Evolutionary conservation across 1,140 invertebrate species (phyloP).

Genomic region (Drosophila tristis): DNA sequence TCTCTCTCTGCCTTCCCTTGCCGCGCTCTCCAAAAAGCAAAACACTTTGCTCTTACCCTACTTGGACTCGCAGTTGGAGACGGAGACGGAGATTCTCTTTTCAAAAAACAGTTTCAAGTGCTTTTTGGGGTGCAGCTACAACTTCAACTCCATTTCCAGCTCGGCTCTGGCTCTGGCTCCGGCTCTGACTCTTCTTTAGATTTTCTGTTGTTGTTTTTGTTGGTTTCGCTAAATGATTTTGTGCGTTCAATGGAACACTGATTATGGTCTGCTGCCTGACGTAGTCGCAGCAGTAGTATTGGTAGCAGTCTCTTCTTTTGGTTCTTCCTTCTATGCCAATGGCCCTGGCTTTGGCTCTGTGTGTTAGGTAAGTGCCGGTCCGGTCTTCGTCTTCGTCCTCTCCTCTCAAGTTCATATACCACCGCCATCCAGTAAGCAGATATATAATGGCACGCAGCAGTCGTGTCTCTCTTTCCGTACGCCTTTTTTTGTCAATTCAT

Average conservation of each 20-base stretch:
- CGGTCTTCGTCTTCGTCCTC: constrained; percentile 13
- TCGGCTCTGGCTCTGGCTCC: constrained; percentile 5
- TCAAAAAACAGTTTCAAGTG: constrained; percentile 79
- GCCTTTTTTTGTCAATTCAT: constrained; percentile 61
- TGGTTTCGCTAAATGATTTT: constrained; percentile 84
- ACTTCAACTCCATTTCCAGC: constrained; percentile 41
- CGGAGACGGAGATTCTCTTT: constrained; percentile 36
- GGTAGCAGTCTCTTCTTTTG: constrained; percentile 40
- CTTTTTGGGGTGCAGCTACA: constrained; percentile 66
- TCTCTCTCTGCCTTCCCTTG: constrained; percentile 24
- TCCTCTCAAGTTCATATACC: constrained; percentile 78
- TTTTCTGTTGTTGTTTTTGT: constrained; percentile 57
- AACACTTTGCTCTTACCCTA: constrained; percentile 73
- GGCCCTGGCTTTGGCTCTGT: constrained; percentile 7
- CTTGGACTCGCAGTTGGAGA: constrained; percentile 50
- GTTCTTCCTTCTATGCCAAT: constrained; percentile 62
- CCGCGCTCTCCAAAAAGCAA: constrained; percentile 59
- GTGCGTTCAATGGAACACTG: constrained; percentile 84
- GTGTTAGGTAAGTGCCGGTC: constrained; percentile 37
- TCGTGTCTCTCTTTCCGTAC: constrained; percentile 39
- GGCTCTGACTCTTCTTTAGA: constrained; percentile 39
- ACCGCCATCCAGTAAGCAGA: constrained; percentile 14
- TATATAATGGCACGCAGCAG: constrained; percentile 74
- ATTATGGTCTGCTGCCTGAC: constrained; percentile 73
- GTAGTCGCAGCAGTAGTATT: constrained; percentile 38